These are phyloP conservation scores for Oasisia sp. DNA, from an alignment of 2,888 invertebrate genomes.

Conservation along the genomic window DNA sequence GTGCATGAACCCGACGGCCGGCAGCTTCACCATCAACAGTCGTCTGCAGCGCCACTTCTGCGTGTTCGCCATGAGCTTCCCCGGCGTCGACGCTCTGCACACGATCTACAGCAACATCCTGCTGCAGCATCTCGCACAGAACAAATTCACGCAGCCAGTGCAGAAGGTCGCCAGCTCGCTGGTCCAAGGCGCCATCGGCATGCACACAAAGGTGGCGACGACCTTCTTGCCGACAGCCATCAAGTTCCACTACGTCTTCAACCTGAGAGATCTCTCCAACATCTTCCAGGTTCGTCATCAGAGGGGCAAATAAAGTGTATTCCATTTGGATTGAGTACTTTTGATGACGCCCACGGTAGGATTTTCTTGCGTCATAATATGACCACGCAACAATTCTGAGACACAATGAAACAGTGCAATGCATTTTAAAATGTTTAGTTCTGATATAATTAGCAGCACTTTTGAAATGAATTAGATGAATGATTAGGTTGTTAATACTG, in stretches of 20 bases:
- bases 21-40: constrained; percentile 96
- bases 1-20: constrained; percentile 98
- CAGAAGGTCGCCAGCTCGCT: constrained; percentile 78
- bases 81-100: constrained; percentile 82
- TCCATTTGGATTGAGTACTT: no score
- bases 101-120: constrained; percentile 90
- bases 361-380: no score
- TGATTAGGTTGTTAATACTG: neutral
- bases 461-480: neutral
- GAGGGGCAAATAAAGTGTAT: neutral
- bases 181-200: constrained; percentile 82
- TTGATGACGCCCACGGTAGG: no score
- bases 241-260: constrained; percentile 97
- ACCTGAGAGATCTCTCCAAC: constrained; percentile 92
- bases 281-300: constrained; percentile 84
- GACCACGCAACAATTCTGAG: no score
- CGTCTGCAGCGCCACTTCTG: constrained; percentile 77
- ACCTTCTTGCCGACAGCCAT: constrained; percentile 94
- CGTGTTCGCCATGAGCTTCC: constrained; percentile 76
- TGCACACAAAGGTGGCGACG: constrained; percentile 87
- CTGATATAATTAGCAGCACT: neutral
- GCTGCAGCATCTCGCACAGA: constrained; percentile 54
- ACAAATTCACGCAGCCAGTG: constrained; percentile 69
- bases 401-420: no score
- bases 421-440: no score